Percentiles rank a stretch among this genome's conserved stretches.
phyloP scores from a whole-genome alignment of 2,113 vertebrate genomes.

The Cacatua alba region DNA sequence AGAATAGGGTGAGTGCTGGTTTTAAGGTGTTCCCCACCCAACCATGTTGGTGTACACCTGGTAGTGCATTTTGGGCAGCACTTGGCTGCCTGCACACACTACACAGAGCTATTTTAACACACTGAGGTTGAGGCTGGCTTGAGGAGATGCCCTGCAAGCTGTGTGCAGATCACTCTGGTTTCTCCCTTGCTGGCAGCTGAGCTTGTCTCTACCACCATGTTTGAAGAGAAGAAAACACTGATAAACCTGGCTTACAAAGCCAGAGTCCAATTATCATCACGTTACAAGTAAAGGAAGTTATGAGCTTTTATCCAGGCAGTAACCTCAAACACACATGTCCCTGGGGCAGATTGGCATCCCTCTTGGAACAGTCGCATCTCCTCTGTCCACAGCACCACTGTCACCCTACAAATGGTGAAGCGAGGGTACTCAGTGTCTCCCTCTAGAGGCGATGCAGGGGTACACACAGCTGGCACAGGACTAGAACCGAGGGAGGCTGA shows the following conservation, averaged over 20 bases:
- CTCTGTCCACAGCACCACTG: not conserved
- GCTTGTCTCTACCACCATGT: not conserved
- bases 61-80: not conserved
- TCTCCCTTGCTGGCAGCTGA: not conserved
- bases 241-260: not conserved
- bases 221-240: not conserved
- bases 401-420: not conserved
- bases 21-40: not conserved
- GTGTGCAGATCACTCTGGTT: not conserved
- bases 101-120: not conserved
- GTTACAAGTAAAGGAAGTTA: not conserved
- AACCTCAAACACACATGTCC: rapidly evolving
- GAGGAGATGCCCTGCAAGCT: not conserved
- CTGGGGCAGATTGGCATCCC: rapidly evolving
- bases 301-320: not conserved
- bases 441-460: not conserved
- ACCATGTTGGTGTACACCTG: rapidly evolving
- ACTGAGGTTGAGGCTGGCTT: not conserved
- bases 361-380: not conserved
- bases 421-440: not conserved
- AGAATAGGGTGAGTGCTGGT: rapidly evolving
- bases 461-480: slow-evolving; percentile 13
- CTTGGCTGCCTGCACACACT: not conserved
- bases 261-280: not conserved
- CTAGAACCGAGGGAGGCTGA: not conserved